phyloP scores from a whole-genome alignment of 1,140 invertebrate genomes.

The Chionoecetes opilio region DNA sequence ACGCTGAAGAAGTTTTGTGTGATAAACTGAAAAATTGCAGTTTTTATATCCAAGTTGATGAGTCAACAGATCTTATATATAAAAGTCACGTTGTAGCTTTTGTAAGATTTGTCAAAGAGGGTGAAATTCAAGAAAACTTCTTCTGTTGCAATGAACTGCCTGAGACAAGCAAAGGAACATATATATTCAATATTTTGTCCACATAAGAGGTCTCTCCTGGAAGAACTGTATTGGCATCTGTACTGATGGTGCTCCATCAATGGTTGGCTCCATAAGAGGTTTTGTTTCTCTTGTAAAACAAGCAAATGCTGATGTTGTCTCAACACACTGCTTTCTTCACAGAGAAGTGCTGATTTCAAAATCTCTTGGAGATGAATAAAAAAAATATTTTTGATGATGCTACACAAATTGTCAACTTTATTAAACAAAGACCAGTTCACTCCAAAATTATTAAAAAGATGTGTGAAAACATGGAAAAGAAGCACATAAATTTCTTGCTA shows the following conservation, averaged over 20 bases:
- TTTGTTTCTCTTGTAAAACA: too few relatives aligned
- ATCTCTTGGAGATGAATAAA: constrained; percentile 33
- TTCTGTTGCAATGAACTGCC: too few relatives aligned
- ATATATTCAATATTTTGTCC: constrained; percentile 47
- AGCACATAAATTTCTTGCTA: neutral
- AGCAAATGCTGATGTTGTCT: too few relatives aligned
- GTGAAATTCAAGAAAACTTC: constrained; percentile 45
- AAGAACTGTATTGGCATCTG: too few relatives aligned
- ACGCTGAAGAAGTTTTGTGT: constrained; percentile 4
- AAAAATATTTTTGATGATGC: neutral
- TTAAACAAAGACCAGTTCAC: too few relatives aligned
- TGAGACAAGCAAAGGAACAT: too few relatives aligned
- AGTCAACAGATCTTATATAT: constrained; percentile 24
- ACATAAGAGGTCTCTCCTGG: too few relatives aligned
- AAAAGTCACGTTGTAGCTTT: neutral
- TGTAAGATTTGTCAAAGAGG: too few relatives aligned
- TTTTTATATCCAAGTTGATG: constrained; percentile 33
- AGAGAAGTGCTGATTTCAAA: too few relatives aligned
- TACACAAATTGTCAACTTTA: neutral
- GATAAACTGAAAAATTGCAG: neutral
- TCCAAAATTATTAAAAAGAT: neutral
- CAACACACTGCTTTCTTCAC: too few relatives aligned
- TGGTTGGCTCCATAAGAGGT: neutral
- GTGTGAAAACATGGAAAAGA: constrained; percentile 51
- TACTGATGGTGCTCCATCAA: too few relatives aligned